Evolutionary conservation across 1,140 invertebrate species (phyloP).

Genomic region (Aethina tumida): DNA sequence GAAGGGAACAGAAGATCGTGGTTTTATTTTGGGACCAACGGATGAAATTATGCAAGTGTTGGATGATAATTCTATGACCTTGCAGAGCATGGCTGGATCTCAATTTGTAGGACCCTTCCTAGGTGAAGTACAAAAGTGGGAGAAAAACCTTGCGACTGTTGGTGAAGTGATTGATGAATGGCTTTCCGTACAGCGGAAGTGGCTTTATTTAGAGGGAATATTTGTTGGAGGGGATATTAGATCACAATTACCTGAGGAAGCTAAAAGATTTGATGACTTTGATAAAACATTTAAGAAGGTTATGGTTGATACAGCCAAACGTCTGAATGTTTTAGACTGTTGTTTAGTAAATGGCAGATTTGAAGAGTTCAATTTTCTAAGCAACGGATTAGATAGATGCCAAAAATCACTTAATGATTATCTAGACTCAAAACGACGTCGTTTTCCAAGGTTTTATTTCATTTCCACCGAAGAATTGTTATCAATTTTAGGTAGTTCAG

Average conservation of each 20-base stretch:
- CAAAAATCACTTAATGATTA: constrained; percentile 87
- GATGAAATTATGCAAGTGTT: constrained; percentile 72
- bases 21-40: constrained; percentile 65
- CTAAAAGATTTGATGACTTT: constrained; percentile 80
- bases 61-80: constrained; percentile 80
- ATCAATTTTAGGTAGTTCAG: constrained; percentile 76
- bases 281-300: constrained; percentile 73
- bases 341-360: constrained; percentile 63
- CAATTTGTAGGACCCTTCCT: constrained; percentile 84
- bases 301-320: constrained; percentile 71
- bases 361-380: constrained; percentile 63
- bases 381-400: constrained; percentile 68
- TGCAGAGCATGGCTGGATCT: constrained; percentile 85
- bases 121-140: constrained; percentile 70
- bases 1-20: constrained; percentile 48
- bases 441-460: constrained; percentile 87
- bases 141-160: constrained; percentile 66
- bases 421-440: constrained; percentile 72
- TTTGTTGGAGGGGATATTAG: constrained; percentile 82
- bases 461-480: constrained; percentile 87
- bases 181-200: constrained; percentile 75
- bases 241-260: constrained; percentile 73
- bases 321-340: constrained; percentile 64
- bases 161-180: constrained; percentile 79
- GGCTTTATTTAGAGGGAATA: constrained; percentile 85